Evolutionary conservation across 2,888 invertebrate genomes (phyloP).

Genomic region (Pyrochroa serraticornis): DNA sequence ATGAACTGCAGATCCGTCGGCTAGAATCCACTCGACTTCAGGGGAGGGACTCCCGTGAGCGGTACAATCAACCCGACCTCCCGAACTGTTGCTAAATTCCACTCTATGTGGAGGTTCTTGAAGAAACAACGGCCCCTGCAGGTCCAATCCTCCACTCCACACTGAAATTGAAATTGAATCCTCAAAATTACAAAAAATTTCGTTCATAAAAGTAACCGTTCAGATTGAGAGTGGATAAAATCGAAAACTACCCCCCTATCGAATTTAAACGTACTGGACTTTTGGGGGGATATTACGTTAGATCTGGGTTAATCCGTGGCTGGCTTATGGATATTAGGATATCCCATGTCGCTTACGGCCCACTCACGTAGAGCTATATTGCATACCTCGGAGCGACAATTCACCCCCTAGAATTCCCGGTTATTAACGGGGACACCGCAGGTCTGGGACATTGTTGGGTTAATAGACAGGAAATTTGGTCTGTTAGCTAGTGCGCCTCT

Average conservation of each 20-base stretch:
- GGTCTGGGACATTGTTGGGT: conserved; percentile 36
- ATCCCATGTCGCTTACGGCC: conserved; percentile 12
- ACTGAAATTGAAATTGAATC: conserved; percentile 46
- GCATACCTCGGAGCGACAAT: conserved; percentile 38
- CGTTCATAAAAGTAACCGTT: not conserved
- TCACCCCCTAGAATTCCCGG: conserved; percentile 32
- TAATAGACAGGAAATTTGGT: conserved; percentile 47
- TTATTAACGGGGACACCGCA: conserved; percentile 34
- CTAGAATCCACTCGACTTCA: conserved; percentile 78
- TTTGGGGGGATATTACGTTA: conserved; percentile 20
- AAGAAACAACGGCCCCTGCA: conserved; percentile 71
- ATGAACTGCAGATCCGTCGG: conserved; percentile 71
- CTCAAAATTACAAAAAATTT: no score
- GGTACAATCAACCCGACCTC: conserved; percentile 72
- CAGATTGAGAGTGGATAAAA: not conserved
- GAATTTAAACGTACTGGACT: not conserved
- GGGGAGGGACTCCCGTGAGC: conserved; percentile 73
- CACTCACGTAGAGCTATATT: conserved; percentile 24
- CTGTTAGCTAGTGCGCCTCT: conserved; percentile 26
- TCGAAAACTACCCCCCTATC: no score
- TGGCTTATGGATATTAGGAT: conserved; percentile 19
- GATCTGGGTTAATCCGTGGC: conserved; percentile 19
- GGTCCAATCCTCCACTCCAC: conserved; percentile 61
- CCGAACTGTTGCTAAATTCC: conserved; percentile 79
- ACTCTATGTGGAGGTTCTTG: conserved; percentile 75